A percentile compares a stretch with the other conserved stretches of the same genome.
These are phyloP conservation scores for Orthosia incerta DNA, from an alignment of 2,888 invertebrate genomes.

Conservation along the genomic window DNA sequence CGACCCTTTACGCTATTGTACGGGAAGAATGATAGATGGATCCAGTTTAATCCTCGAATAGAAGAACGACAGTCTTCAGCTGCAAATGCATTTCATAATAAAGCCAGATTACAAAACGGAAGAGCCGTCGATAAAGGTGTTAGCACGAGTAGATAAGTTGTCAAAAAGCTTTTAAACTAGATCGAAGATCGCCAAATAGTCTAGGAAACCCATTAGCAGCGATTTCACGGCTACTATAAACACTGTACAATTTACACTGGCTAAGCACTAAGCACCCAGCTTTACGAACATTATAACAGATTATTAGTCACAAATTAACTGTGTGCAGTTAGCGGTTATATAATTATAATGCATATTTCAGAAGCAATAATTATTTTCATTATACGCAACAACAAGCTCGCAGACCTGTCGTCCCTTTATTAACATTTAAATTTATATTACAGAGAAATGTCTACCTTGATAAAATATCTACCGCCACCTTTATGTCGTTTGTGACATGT, in stretches of 20 bases:
- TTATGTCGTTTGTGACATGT: slow-evolving; percentile 79
- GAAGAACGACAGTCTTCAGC: not conserved
- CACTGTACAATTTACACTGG: slow-evolving; percentile 62
- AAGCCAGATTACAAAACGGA: slow-evolving; percentile 59
- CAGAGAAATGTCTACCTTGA: slow-evolving; percentile 81
- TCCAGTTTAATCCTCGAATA: not conserved
- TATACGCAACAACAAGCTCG: slow-evolving; percentile 76
- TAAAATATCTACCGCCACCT: slow-evolving; percentile 79
- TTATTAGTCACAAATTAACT: slow-evolving; percentile 69
- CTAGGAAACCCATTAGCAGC: slow-evolving; percentile 83
- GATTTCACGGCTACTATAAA: slow-evolving; percentile 65
- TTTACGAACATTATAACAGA: slow-evolving; percentile 57
- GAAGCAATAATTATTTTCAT: slow-evolving; percentile 81
- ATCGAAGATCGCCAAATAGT: slow-evolving; percentile 81
- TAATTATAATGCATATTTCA: slow-evolving; percentile 81
- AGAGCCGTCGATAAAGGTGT: slow-evolving; percentile 72
- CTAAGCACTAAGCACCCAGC: slow-evolving; percentile 52
- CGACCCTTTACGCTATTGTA: slow-evolving; percentile 15
- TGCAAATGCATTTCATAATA: slow-evolving; percentile 39
- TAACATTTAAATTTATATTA: slow-evolving; percentile 86
- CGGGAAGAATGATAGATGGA: slow-evolving; percentile 20
- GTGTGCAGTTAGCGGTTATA: slow-evolving; percentile 70
- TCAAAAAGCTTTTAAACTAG: slow-evolving; percentile 89
- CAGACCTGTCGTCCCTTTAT: slow-evolving; percentile 83
- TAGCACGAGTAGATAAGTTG: slow-evolving; percentile 81